Evolutionary conservation across 1,140 invertebrate species (phyloP).

Genomic region (Zelostemma sp.): DNA sequence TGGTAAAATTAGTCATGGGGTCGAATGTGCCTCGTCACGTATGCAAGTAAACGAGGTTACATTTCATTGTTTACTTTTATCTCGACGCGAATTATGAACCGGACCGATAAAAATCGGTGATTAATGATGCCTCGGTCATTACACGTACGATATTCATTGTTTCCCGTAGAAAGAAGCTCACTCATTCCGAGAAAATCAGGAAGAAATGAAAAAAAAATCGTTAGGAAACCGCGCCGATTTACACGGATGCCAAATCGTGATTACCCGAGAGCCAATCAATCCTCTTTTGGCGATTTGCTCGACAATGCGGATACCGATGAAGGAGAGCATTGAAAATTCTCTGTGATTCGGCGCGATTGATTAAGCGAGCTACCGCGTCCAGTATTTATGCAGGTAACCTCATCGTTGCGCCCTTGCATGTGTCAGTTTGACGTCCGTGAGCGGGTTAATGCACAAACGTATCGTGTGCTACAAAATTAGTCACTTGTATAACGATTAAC

Average conservation of each 20-base stretch:
- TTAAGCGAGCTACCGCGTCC: constrained; percentile 48
- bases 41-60: not conserved
- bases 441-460: constrained; percentile 54
- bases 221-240: constrained; percentile 35
- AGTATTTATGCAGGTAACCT: constrained; percentile 63
- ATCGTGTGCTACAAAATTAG: constrained; percentile 44
- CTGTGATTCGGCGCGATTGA: constrained; percentile 63
- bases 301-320: constrained; percentile 44
- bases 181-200: too few species aligned
- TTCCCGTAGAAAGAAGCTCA: too few species aligned
- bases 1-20: too few species aligned
- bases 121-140: too few species aligned
- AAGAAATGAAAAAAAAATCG: too few species aligned
- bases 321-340: constrained; percentile 61
- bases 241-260: constrained; percentile 44
- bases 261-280: constrained; percentile 56
- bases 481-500: constrained; percentile 54
- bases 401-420: constrained; percentile 51
- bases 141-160: too few species aligned
- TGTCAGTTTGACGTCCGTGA: constrained; percentile 46
- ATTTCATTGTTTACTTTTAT: not conserved
- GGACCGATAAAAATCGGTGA: not conserved
- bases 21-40: not conserved
- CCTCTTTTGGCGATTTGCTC: constrained; percentile 58
- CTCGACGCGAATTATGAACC: not conserved